Conservation (phyloP, 2,888 invertebrate species). For the Sacculina carcini region DNA sequence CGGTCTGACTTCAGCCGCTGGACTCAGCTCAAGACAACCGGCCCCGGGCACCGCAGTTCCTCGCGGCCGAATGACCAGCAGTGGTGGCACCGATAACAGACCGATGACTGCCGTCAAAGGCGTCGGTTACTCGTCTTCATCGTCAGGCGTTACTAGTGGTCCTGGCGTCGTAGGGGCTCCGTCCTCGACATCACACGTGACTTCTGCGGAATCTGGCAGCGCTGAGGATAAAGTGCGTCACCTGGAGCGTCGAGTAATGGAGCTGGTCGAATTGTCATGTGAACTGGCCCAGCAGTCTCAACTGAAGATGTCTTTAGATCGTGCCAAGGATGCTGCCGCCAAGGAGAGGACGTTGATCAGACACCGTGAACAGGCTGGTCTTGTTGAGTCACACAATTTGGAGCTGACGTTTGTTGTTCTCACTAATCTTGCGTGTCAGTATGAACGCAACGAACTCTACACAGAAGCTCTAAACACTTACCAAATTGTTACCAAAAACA, state of each 20-base stretch:
- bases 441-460: conserved; percentile 76
- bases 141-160: too few species aligned
- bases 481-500: conserved; percentile 31
- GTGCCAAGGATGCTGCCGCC: conserved; percentile 87
- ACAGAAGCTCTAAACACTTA: conserved; percentile 89
- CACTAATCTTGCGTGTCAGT: conserved; percentile 85
- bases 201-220: conserved; percentile 24
- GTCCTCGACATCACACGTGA: background rate
- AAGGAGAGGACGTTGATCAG: conserved; percentile 68
- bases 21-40: too few species aligned
- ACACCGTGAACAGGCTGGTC: conserved; percentile 67
- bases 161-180: too few species aligned
- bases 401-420: conserved; percentile 86
- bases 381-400: conserved; percentile 71
- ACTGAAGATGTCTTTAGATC: conserved; percentile 40
- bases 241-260: conserved; percentile 65
- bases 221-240: conserved; percentile 74
- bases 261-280: conserved; percentile 71
- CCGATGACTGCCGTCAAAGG: conserved; percentile 94
- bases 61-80: too few species aligned
- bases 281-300: conserved; percentile 36
- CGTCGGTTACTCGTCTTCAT: conserved; percentile 70
- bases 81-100: too few species aligned
- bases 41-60: too few species aligned
- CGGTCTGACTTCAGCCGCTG: too few species aligned